Conservation (phyloP, 1,140 invertebrate genomes). For the Drosophila sulfurigaster region DNA sequence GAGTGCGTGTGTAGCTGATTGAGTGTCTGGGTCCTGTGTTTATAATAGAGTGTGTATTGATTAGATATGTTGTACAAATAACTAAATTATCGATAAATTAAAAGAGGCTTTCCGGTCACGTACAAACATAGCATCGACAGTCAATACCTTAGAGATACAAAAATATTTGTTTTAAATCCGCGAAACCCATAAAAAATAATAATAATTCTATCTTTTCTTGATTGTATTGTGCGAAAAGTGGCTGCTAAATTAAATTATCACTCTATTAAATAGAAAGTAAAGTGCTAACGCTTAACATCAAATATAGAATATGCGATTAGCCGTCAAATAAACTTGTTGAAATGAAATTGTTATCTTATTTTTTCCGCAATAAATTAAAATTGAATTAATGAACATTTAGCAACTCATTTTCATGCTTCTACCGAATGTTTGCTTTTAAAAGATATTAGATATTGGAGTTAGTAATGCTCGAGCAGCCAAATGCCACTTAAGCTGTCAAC, state of each 20-base stretch:
- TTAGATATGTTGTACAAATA: constrained; percentile 45
- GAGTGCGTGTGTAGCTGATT: constrained; percentile 18
- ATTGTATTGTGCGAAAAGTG: too few relatives aligned
- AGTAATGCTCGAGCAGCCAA: constrained; percentile 61
- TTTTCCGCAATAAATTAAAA: neutral
- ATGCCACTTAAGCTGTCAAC: constrained; percentile 81
- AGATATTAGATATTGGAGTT: constrained; percentile 47
- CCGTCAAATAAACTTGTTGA: too few relatives aligned
- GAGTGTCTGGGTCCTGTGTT: constrained; percentile 15
- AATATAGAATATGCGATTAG: too few relatives aligned
- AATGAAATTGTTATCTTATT: too few relatives aligned
- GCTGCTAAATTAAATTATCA: too few relatives aligned
- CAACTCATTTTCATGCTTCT: neutral
- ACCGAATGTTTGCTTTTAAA: constrained; percentile 12
- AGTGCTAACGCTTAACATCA: too few relatives aligned
- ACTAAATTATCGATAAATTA: constrained; percentile 46
- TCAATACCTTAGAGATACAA: neutral
- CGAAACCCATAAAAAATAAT: neutral
- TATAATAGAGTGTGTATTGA: constrained; percentile 12
- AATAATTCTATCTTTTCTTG: neutral
- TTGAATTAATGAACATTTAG: constrained; percentile 6
- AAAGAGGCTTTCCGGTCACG: constrained; percentile 34
- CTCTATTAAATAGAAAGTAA: too few relatives aligned
- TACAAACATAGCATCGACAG: neutral
- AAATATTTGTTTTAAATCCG: neutral